phyloP scores from a whole-genome alignment of 2,888 invertebrate species.

The Lochmaea capreae region DNA sequence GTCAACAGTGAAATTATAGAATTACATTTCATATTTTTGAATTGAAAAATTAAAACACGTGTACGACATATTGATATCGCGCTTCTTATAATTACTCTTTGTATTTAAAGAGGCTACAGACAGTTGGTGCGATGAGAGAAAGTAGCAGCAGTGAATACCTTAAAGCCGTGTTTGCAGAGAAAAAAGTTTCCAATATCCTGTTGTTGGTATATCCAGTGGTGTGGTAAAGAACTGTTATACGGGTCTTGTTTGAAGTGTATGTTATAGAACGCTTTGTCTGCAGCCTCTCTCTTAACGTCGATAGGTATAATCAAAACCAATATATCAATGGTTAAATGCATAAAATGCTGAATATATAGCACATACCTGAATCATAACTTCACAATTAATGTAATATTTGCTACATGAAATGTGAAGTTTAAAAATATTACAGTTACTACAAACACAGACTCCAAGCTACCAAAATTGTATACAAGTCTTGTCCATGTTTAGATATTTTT shows the following conservation, averaged over 20 bases:
- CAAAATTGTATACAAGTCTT: neutral
- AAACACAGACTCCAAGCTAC: constrained; percentile 7
- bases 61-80: neutral
- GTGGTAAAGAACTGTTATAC: neutral
- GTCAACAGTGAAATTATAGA: too few relatives aligned
- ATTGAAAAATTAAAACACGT: neutral
- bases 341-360: neutral
- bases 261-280: neutral
- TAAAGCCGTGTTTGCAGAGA: constrained; percentile 3
- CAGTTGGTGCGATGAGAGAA: neutral
- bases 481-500: neutral
- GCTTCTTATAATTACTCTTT: neutral
- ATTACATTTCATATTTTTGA: too few relatives aligned
- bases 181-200: neutral
- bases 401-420: neutral
- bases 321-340: neutral
- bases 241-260: neutral
- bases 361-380: constrained; percentile 1
- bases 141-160: constrained; percentile 6
- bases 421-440: neutral
- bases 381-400: neutral
- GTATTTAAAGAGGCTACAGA: neutral
- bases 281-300: neutral
- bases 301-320: neutral
- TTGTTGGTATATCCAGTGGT: neutral